Percentiles rank a stretch among this genome's conserved stretches.
Evolutionary conservation across 1,140 invertebrate species (phyloP).

Genomic region (Plutomurus gul): DNA sequence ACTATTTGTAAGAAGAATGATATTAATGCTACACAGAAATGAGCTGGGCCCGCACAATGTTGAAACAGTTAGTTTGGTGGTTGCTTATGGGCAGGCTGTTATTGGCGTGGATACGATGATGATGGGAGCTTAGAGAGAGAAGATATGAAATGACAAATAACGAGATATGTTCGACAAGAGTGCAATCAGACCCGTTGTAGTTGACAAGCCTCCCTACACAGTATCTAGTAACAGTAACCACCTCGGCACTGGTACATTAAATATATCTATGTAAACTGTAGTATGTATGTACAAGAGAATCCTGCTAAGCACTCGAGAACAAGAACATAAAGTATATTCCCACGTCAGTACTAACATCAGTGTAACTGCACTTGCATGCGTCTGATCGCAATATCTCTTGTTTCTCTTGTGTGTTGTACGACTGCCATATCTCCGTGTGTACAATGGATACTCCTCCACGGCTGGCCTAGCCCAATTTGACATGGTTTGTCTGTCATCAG

Average conservation of each 20-base stretch:
- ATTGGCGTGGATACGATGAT: too few relatives aligned
- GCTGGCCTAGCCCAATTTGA: constrained; percentile 10
- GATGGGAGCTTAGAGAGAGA: not conserved
- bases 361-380: constrained; percentile 19
- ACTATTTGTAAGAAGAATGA: too few relatives aligned
- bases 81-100: too few relatives aligned
- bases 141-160: constrained; percentile 5
- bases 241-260: not conserved
- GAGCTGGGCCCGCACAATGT: too few relatives aligned
- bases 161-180: not conserved
- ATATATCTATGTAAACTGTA: not conserved
- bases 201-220: too few relatives aligned
- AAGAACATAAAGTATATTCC: constrained; percentile 23
- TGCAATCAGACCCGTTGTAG: too few relatives aligned
- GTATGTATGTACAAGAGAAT: not conserved
- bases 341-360: constrained; percentile 2
- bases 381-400: constrained; percentile 7
- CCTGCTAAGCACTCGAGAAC: not conserved
- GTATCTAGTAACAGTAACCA: not conserved
- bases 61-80: too few relatives aligned
- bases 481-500: constrained; percentile 14
- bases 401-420: not conserved
- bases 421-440: not conserved
- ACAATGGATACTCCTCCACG: not conserved
- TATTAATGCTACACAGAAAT: too few relatives aligned